Base-by-base conservation (phyloP, 1,140 invertebrate species). In the Patella vulgata region DNA sequence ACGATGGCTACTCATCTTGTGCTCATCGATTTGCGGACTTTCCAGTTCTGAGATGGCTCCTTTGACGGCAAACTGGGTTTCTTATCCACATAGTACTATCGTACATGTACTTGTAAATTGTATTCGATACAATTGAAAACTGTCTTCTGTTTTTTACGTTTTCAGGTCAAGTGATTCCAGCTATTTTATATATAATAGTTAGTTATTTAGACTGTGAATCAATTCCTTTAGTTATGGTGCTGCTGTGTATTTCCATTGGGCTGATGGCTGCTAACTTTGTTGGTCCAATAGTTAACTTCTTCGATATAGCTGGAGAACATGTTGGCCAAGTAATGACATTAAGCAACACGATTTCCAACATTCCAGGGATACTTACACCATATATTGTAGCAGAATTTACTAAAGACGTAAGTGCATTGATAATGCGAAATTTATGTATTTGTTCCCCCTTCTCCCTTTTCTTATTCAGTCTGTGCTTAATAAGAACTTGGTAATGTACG, bases 121-220 rank as follows among this genome's bases (percentile, higher is more conserved):
- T n/a, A n/a, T n/a, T n/a, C n/a, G n/a, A n/a, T n/a, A n/a, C n/a
- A n/a, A n/a, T n/a, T n/a, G n/a, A n/a, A n/a, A n/a, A n/a, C n/a
- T n/a, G n/a, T n/a, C n/a, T n/a, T n/a, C n/a, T n/a, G n/a, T n/a
- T n/a, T n/a, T n/a, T n/a, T n/a, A n/a, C n/a, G n/a, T 33, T 53
- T 33, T 19, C 58, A 61, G 64, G 36, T n/a, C 42, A 56, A 31
- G 4, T 55, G 3, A 31, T 61, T 4, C 64, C 64, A 0, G 64
- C 58, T 0, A 25, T 57, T 11, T n/a, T 33, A 14, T 36, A 60
- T 14, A 12, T 60, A 14, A 19, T 21, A 11, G 12, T 61, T 21
- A 66, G 64, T 31, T 66, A 53, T 36, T 31, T 61, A 44, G 58
- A 60, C 30, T 56, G 53, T 31, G 28, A 27, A 4, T 53, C 60